Evolutionary conservation across 1,140 invertebrate species (phyloP).

Genomic region (Nephila pilipes): DNA sequence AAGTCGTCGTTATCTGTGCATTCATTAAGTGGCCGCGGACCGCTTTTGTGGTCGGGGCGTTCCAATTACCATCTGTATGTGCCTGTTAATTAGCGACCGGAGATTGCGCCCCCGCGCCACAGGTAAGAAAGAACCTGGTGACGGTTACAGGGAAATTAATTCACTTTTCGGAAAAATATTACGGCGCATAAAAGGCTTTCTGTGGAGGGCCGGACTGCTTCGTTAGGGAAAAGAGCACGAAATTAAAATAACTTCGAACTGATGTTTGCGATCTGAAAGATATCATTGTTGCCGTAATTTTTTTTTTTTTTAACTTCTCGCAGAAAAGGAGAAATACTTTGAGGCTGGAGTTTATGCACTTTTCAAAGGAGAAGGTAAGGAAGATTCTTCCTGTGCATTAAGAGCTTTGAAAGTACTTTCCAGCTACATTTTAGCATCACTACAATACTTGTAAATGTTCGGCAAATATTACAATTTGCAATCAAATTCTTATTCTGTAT

Average conservation of each 20-base stretch:
- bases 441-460: no score
- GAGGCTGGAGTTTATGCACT: no score
- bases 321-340: not conserved
- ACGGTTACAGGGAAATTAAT: slow-evolving; percentile 10
- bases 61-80: slow-evolving; percentile 28
- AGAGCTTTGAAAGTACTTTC: no score
- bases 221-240: not conserved
- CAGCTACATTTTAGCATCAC: no score
- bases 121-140: slow-evolving; percentile 16
- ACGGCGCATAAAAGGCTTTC: not conserved
- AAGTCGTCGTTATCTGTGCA: slow-evolving; percentile 33
- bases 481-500: no score
- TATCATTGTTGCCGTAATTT: not conserved
- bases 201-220: not conserved
- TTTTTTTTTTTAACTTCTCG: not conserved
- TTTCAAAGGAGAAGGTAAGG: no score
- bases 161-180: slow-evolving; percentile 15
- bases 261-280: not conserved
- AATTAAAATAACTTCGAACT: not conserved
- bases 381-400: no score
- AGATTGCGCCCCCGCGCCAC: not conserved
- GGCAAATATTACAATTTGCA: no score
- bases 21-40: slow-evolving; percentile 17
- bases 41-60: slow-evolving; percentile 17
- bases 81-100: slow-evolving; percentile 49